Evolutionary conservation across 2,797 vertebrate genomes (phyloP).

Genomic region (Chaetophractus vellerosus): DNA sequence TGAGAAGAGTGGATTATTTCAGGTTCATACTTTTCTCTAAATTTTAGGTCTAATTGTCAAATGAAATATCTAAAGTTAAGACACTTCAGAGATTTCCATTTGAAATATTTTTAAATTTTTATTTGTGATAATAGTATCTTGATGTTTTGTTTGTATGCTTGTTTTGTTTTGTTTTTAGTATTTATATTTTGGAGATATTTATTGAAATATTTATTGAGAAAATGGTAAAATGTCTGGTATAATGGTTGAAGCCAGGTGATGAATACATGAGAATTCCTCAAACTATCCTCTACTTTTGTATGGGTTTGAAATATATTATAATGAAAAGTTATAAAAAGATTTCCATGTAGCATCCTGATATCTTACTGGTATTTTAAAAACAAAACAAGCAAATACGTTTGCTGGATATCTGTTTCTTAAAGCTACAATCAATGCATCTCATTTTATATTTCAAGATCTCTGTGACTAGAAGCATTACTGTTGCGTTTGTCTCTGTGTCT

Average conservation of each 20-base stretch:
- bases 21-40: slow-evolving; percentile 59
- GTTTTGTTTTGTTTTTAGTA: slow-evolving; percentile 38
- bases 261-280: not conserved
- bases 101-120: slow-evolving; percentile 57
- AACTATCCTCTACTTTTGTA: not conserved
- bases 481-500: not conserved
- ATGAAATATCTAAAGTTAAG: slow-evolving; percentile 41
- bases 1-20: slow-evolving; percentile 61
- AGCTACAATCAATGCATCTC: not conserved
- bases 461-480: not conserved
- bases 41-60: slow-evolving; percentile 30
- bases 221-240: not conserved
- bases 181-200: not conserved
- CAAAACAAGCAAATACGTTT: not conserved
- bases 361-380: slow-evolving; percentile 30
- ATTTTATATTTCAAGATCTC: slow-evolving; percentile 31
- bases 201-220: slow-evolving; percentile 18
- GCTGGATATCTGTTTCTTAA: slow-evolving; percentile 3
- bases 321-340: not conserved
- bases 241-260: not conserved
- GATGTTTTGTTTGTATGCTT: not conserved
- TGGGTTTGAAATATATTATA: slow-evolving; percentile 10
- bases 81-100: slow-evolving; percentile 59
- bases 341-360: not conserved
- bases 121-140: not conserved